phyloP scores from a whole-genome alignment of 1,140 invertebrate genomes.

The Aphelenchoides avenae region DNA sequence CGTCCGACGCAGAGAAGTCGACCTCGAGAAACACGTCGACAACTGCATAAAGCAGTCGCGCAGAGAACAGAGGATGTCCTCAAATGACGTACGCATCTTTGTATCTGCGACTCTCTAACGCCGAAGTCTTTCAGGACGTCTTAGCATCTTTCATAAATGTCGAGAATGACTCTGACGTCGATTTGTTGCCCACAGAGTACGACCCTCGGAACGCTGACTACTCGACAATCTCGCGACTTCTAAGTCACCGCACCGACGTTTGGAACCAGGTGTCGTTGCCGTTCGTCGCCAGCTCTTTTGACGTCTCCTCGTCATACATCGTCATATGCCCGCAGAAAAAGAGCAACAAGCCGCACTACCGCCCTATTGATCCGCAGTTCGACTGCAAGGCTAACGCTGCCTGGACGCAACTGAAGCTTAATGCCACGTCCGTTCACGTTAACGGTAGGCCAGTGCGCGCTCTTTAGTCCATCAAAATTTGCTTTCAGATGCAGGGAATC shows the following conservation, averaged over 20 bases:
- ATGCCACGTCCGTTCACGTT: conserved; percentile 25
- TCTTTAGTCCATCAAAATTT: conserved; percentile 2
- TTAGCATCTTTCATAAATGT: too few relatives aligned
- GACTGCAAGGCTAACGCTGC: conserved; percentile 11
- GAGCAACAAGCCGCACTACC: conserved; percentile 10
- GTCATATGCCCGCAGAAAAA: conserved; percentile 17
- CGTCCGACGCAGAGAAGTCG: too few relatives aligned
- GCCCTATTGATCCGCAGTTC: conserved; percentile 13
- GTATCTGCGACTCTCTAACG: too few relatives aligned
- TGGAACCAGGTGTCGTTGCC: conserved; percentile 13
- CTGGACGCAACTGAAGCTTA: conserved; percentile 22
- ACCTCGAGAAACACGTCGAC: too few relatives aligned
- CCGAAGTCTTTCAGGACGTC: too few relatives aligned
- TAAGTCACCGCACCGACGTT: conserved; percentile 9
- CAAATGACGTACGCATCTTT: too few relatives aligned
- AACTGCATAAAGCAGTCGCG: too few relatives aligned
- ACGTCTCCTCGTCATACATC: conserved; percentile 18
- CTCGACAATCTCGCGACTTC: background rate
- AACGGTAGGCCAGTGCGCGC: conserved; percentile 23
- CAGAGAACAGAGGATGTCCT: too few relatives aligned
- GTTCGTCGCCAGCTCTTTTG: conserved; percentile 9
- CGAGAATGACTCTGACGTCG: too few relatives aligned
- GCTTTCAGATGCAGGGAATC: conserved; percentile 25
- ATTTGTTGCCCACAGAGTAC: too few relatives aligned
- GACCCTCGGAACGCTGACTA: conserved; percentile 2